Base-by-base conservation (phyloP, 1,140 invertebrate genomes). In the Ericerus pela region DNA sequence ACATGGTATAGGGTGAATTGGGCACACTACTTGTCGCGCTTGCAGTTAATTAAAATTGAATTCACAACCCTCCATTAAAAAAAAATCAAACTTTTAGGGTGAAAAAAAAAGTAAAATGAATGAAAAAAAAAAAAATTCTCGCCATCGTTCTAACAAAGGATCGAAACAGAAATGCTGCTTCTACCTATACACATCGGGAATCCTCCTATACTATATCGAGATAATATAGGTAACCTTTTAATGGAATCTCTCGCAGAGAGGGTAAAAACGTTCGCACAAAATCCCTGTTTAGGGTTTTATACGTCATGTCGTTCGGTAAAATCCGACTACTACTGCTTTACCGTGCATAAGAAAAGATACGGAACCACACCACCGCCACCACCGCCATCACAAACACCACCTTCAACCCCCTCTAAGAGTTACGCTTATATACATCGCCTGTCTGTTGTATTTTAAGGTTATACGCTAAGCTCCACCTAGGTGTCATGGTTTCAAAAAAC, bases 201-300 rank as follows among this genome's bases (percentile, higher is more conserved):
- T n/a, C n/a, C n/a, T n/a, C n/a, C n/a, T n/a, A n/a, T n/a, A n/a
- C n/a, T 41, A 41, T 47, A 47, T 24, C 20, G 26, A 47, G 41
- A 47, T 47, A 47, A 47, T 47, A 47, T 47, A n/a, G n/a, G n/a
- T n/a, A 47, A 47, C 41, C 41, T 47, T 47, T 47, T 47, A 47
- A 47, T 47, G 41, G 41, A 47, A 47, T 47, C 41, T 47, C 41
- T 12, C 41, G 16, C 10, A 47, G 41, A 47, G 41, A 16, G 41
- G 10, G 16, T 14, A 47, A 47, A 47, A 8, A 47, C 16, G 10
- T 47, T 8, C 20, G 16, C 41, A 47, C 41, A 24, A 47, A 47
- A 47, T 47, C 41, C 41, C 41, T 47, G 41, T 47, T 47, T 47
- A 47, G 41, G 41, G 41, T 47, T 47, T n/a, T 47, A 47, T 18